phyloP scores from a whole-genome alignment of 2,888 invertebrate species.

The Pollenia angustigena region DNA sequence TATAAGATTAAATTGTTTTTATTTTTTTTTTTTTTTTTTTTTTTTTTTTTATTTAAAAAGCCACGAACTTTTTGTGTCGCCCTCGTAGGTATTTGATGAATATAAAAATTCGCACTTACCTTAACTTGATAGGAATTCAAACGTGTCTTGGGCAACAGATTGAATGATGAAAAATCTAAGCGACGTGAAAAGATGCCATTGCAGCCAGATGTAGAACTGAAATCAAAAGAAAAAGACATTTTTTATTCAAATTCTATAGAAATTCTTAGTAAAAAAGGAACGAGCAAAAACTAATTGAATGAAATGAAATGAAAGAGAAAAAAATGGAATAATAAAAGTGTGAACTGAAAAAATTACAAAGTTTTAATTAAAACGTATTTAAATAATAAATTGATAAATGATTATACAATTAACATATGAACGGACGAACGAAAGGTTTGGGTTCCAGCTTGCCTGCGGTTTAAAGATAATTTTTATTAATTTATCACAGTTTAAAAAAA shows the following conservation, averaged over 20 bases:
- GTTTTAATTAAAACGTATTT: constrained; percentile 44
- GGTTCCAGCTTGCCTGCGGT: constrained; percentile 60
- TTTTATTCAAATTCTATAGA: not conserved
- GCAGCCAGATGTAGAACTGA: constrained; percentile 93
- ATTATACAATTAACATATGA: constrained; percentile 51
- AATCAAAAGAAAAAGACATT: constrained; percentile 80
- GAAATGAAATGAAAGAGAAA: constrained; percentile 40
- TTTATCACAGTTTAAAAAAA: constrained; percentile 43
- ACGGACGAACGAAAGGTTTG: not conserved
- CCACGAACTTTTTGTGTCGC: too few relatives aligned
- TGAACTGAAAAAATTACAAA: not conserved
- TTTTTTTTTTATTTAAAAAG: too few relatives aligned
- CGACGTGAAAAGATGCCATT: constrained; percentile 97
- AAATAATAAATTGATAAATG: constrained; percentile 51
- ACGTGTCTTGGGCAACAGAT: constrained; percentile 96
- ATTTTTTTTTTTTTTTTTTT: too few relatives aligned
- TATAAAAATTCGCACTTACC: constrained; percentile 86
- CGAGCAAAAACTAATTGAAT: not conserved
- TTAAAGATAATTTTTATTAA: constrained; percentile 66
- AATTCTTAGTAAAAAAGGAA: constrained; percentile 26
- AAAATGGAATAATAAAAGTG: not conserved
- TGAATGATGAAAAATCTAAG: constrained; percentile 97
- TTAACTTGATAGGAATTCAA: constrained; percentile 99
- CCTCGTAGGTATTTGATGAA: too few relatives aligned
- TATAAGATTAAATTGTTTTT: too few relatives aligned